Conservation (phyloP, 2,113 vertebrate genomes). For the Bettongia penicillata region DNA sequence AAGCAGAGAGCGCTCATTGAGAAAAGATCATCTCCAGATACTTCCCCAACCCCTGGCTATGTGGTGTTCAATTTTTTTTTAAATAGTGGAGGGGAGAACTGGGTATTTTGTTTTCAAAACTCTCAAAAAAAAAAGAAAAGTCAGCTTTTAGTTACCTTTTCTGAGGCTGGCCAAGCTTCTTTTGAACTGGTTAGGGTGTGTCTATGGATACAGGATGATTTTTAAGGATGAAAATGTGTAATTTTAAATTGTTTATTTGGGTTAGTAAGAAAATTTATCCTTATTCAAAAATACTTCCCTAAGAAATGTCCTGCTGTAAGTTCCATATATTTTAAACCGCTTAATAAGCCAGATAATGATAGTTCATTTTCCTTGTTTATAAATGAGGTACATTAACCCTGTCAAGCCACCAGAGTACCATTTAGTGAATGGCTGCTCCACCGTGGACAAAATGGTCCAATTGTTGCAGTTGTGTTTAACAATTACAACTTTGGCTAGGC, state of each 20-base stretch:
- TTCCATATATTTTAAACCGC: slow-evolving; percentile 47
- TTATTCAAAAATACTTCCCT: slow-evolving; percentile 49
- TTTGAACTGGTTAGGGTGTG: not conserved
- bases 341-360: slow-evolving; percentile 55
- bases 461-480: slow-evolving; percentile 60
- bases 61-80: slow-evolving; percentile 22
- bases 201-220: slow-evolving; percentile 9
- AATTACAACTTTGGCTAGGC: slow-evolving; percentile 58
- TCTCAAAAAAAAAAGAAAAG: not conserved
- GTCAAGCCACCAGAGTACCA: slow-evolving; percentile 61
- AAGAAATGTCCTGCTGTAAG: slow-evolving; percentile 52
- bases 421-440: slow-evolving; percentile 43
- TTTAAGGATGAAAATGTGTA: slow-evolving; percentile 14
- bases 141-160: not conserved
- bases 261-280: slow-evolving; percentile 48
- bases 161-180: slow-evolving; percentile 46
- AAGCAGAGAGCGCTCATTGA: slow-evolving; percentile 63
- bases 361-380: slow-evolving; percentile 67
- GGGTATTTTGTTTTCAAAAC: slow-evolving; percentile 27
- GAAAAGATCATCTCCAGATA: slow-evolving; percentile 64
- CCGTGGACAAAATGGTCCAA: slow-evolving; percentile 60
- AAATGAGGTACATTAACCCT: slow-evolving; percentile 68
- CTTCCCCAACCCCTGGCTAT: slow-evolving; percentile 34
- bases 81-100: slow-evolving; percentile 25
- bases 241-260: slow-evolving; percentile 5